Percentiles rank a stretch among this genome's conserved stretches.
phyloP scores from a whole-genome alignment of 2,113 vertebrate species.

The Apodemus sylvaticus region DNA sequence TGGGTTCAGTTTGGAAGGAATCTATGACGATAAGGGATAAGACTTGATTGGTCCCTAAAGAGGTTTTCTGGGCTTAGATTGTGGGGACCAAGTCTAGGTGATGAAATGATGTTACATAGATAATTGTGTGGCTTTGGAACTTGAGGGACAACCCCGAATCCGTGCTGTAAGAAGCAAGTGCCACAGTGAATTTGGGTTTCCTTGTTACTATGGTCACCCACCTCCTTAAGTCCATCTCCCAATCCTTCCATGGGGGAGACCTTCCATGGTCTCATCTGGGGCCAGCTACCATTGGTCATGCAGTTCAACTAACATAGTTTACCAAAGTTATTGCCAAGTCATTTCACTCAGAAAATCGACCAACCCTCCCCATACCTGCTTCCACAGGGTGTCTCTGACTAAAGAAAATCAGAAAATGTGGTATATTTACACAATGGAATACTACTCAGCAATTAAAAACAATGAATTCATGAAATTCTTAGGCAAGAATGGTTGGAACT shows the following conservation, averaged over 20 bases:
- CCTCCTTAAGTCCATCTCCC: background rate
- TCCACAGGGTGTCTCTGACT: background rate
- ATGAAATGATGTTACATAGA: background rate
- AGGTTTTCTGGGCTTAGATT: background rate
- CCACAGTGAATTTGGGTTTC: background rate
- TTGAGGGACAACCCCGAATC: background rate
- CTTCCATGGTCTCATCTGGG: background rate
- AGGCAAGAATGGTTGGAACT: no score
- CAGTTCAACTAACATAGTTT: background rate
- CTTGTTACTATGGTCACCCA: background rate
- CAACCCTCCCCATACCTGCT: background rate
- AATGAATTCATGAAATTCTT: no score
- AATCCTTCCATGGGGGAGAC: background rate
- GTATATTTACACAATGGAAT: no score
- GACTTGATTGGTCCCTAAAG: background rate
- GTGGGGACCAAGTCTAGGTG: background rate
- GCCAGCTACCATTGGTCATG: background rate
- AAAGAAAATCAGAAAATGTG: no score
- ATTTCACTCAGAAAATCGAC: background rate
- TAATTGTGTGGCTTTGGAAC: background rate
- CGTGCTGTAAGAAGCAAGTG: background rate
- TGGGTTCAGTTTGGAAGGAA: background rate
- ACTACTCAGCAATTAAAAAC: no score
- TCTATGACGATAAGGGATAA: background rate
- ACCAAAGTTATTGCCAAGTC: background rate